Conservation (phyloP, 2,888 invertebrate genomes). For the Halictus ligatus region DNA sequence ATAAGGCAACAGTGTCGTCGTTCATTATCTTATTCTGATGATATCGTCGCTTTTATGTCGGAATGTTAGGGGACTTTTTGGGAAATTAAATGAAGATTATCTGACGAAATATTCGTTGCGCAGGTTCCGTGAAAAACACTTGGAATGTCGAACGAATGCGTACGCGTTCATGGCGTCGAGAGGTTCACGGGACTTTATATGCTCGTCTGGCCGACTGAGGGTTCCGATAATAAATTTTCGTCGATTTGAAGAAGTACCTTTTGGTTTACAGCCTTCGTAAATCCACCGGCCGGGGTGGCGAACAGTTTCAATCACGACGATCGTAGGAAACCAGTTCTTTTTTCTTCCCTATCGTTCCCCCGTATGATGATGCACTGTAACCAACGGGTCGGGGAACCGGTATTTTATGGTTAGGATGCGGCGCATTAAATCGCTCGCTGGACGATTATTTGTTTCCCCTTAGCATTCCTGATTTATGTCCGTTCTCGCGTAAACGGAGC, state of each 20-base stretch:
- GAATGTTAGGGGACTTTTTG: neutral
- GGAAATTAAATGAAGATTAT: neutral
- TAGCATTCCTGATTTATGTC: constrained; percentile 39
- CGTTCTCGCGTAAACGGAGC: constrained; percentile 33
- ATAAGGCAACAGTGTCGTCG: neutral
- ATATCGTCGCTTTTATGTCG: neutral
- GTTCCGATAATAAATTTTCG: constrained; percentile 28
- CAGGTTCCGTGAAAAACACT: neutral
- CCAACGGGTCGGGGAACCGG: constrained; percentile 49
- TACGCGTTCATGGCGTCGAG: neutral
- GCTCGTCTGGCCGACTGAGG: neutral
- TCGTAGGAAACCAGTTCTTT: constrained; percentile 17
- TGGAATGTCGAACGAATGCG: neutral
- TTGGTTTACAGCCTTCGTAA: constrained; percentile 9
- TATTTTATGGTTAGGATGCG: constrained; percentile 56
- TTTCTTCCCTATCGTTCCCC: constrained; percentile 25
- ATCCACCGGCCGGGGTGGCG: neutral
- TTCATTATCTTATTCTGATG: neutral
- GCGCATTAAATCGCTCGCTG: constrained; percentile 41
- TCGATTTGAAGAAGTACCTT: neutral
- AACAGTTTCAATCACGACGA: constrained; percentile 21
- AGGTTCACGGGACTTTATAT: neutral
- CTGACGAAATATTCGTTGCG: neutral
- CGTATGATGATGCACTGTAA: constrained; percentile 35
- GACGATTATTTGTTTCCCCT: constrained; percentile 62